Evolutionary conservation across 2,888 invertebrate genomes (phyloP), one percentile per base, ranked within the genome.

Genomic region (Drosophila ochracea): DNA sequence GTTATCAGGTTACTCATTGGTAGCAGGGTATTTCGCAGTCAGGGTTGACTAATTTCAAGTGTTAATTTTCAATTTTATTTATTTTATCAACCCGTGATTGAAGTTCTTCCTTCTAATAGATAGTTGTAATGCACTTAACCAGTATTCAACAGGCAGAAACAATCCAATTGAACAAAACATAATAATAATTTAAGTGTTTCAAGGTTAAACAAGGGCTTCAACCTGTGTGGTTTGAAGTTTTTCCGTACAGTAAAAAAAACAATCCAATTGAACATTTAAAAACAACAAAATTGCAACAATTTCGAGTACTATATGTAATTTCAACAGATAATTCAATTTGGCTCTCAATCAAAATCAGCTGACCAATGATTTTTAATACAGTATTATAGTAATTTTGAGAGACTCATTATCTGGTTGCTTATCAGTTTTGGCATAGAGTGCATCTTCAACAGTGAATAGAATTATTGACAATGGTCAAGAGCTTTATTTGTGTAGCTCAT

Each of bases 401-500:
- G 43, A 58, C 69, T 83, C 78, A 80, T 81, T 70, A 58, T 30
- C 31, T 31, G 49, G 53, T 71, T 49, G 55, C 55, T 70, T 68
- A 74, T 74, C 69, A 54, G 64, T 25, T 55, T 31, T 47, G 53
- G 53, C 50, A 7, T 65, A 37, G 63, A 75, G 68, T 79, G 62
- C 82, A 78, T 73, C 60, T 31, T 52, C 35, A 67, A 41, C 35
- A 30, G 53, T 52, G 55, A 4, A 50, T 31, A 41, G 57, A 52
- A 73, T 57, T 68, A 54, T 70, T 78, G 61, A 65, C 69, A 72
- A 31, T 63, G 28, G 53, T 82, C 70, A 75, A 79, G 71, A 54
- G 78, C 58, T 49, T 78, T 77, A 67, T 78, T 66, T 78, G 57
- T 49, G 35, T 33, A 19, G 25, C 33, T 25, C 2, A 33, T 16